These are phyloP conservation scores for Adelphocoris suturalis DNA, from an alignment of 2,888 invertebrate species.

Conservation along the genomic window DNA sequence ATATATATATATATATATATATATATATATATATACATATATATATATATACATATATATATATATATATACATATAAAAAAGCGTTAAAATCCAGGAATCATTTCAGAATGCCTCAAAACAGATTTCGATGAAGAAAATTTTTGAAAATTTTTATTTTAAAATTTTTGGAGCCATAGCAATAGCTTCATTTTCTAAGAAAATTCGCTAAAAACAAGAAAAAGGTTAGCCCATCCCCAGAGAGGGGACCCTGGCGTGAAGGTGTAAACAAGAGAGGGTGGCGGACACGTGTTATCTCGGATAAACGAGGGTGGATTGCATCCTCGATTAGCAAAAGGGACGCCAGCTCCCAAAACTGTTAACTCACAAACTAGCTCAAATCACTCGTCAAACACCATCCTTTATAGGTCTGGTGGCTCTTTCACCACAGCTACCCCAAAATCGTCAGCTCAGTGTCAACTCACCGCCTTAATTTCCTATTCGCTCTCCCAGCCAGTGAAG, in stretches of 20 bases:
- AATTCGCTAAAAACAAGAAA: background rate
- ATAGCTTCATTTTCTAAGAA: no score
- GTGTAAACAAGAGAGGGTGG: slow-evolving; percentile 10
- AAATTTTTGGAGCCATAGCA: no score
- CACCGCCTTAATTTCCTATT: background rate
- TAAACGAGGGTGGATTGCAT: slow-evolving; percentile 22
- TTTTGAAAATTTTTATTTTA: no score
- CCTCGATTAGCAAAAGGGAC: slow-evolving; percentile 29
- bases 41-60: no score
- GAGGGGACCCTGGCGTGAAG: background rate
- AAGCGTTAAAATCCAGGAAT: no score
- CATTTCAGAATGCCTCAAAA: no score
- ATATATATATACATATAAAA: no score
- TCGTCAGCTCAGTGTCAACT: background rate
- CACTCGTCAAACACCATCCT: slow-evolving; percentile 27
- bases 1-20: no score
- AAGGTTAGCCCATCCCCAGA: background rate
- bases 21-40: no score
- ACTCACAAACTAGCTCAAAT: slow-evolving; percentile 36
- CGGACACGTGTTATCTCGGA: slow-evolving; percentile 26
- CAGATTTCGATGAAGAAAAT: no score
- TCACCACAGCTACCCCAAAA: slow-evolving; percentile 24
- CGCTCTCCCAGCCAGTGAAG: background rate
- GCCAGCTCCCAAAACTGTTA: slow-evolving; percentile 11
- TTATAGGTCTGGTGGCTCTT: slow-evolving; percentile 10